Evolutionary conservation across 2,113 vertebrate species (phyloP).

Genomic region (Pygoscelis antarcticus): DNA sequence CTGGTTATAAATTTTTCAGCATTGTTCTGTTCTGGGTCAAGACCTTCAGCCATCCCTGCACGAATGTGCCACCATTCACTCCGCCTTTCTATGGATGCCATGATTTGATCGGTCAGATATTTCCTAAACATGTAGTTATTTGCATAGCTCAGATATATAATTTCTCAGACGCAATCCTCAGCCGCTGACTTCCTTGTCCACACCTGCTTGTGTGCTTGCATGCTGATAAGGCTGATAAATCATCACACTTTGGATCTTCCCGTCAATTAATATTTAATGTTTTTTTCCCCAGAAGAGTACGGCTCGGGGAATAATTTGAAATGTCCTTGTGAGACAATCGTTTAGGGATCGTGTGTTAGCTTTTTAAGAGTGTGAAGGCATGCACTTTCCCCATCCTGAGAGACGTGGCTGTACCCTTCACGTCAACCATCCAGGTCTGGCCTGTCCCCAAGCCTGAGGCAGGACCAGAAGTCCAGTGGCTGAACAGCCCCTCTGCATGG

Average conservation of each 20-base stretch:
- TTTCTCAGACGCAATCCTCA: not conserved
- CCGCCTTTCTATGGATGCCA: not conserved
- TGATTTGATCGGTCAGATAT: rapidly evolving
- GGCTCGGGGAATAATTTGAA: not conserved
- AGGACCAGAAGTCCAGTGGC: not conserved
- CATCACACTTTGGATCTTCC: not conserved
- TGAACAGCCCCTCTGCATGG: not conserved
- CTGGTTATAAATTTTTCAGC: not conserved
- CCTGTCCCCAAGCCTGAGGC: not conserved
- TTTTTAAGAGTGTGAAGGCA: not conserved
- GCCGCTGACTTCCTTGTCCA: not conserved
- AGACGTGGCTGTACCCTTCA: not conserved
- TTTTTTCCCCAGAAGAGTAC: not conserved
- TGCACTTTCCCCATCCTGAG: not conserved
- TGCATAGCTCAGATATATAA: not conserved
- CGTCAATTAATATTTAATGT: no score
- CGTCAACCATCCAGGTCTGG: not conserved
- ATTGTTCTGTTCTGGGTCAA: not conserved
- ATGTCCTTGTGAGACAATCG: not conserved
- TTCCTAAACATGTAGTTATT: not conserved
- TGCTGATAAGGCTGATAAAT: not conserved
- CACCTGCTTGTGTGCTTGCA: no score
- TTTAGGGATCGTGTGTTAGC: not conserved
- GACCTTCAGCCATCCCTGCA: not conserved
- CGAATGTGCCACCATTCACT: rapidly evolving